Conservation (phyloP, 2,888 invertebrate species). For the Cynaeus angustus region DNA sequence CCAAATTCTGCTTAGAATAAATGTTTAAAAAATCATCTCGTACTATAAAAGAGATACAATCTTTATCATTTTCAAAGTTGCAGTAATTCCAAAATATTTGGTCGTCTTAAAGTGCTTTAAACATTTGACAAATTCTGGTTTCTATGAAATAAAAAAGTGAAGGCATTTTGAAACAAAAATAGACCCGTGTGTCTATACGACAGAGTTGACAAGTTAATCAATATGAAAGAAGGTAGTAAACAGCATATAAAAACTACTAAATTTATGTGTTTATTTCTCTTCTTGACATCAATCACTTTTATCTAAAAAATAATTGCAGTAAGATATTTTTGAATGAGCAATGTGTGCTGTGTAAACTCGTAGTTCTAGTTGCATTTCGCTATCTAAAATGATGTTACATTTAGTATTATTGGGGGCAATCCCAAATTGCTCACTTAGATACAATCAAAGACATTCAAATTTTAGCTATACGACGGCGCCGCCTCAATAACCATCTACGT, state of each 20-base stretch:
- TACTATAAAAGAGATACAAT: too few relatives aligned
- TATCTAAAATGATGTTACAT: slow-evolving; percentile 24
- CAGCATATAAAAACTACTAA: slow-evolving; percentile 2
- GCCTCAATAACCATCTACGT: slow-evolving; percentile 36
- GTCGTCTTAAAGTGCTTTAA: too few relatives aligned
- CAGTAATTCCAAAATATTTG: too few relatives aligned
- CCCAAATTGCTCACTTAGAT: slow-evolving; percentile 38
- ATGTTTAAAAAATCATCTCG: too few relatives aligned
- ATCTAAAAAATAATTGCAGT: not conserved
- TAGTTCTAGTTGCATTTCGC: slow-evolving; percentile 7
- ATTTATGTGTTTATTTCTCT: slow-evolving; percentile 2
- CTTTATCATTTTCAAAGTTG: too few relatives aligned
- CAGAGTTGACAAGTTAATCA: not conserved
- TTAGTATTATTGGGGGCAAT: slow-evolving; percentile 23
- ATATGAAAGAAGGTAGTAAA: slow-evolving; percentile 4
- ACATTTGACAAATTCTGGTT: too few relatives aligned
- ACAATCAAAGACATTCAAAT: slow-evolving; percentile 40
- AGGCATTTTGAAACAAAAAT: too few relatives aligned
- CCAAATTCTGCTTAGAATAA: too few relatives aligned
- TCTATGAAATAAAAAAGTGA: too few relatives aligned
- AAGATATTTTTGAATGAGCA: not conserved
- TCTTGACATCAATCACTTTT: not conserved
- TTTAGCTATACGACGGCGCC: slow-evolving; percentile 38
- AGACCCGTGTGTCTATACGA: too few relatives aligned
- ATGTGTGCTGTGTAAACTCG: not conserved